phyloP scores from a whole-genome alignment of 2,797 vertebrate genomes.

The Agapornis canus region DNA sequence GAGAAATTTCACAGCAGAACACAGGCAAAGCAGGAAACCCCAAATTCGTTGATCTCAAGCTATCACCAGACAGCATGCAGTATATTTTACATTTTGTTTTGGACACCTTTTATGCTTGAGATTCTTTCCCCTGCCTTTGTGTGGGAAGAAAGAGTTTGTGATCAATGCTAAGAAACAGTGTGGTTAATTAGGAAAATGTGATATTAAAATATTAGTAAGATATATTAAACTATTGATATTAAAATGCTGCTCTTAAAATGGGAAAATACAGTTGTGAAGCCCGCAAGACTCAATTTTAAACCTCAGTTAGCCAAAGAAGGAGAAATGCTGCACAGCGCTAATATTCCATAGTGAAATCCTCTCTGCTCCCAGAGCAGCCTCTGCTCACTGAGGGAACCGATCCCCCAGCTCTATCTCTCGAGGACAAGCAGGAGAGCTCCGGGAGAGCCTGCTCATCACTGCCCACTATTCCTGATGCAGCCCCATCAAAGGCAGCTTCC shows the following conservation, averaged over 20 bases:
- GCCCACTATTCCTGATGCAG: neutral
- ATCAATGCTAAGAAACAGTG: neutral
- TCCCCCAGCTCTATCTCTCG: neutral
- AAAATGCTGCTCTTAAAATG: neutral
- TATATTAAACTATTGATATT: neutral
- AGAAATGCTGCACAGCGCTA: neutral
- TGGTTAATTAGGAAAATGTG: neutral
- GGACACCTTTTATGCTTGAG: neutral
- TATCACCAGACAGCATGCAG: accelerated
- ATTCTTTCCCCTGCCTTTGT: neutral
- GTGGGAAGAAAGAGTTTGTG: neutral
- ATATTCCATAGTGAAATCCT: neutral
- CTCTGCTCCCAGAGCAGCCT: neutral
- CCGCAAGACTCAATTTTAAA: neutral
- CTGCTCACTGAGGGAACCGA: neutral
- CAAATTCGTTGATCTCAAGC: neutral
- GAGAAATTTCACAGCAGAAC: neutral
- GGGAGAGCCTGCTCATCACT: neutral
- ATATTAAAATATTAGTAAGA: neutral
- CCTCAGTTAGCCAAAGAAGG: neutral
- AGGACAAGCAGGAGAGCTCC: neutral
- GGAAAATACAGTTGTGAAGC: neutral
- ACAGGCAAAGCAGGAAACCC: accelerated
- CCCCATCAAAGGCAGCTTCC: neutral
- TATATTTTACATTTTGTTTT: neutral